A percentile compares a stretch with the other conserved stretches of the same genome.
phyloP scores from a whole-genome alignment of 2,888 invertebrate species.

The Cryptocephalus moraei region DNA sequence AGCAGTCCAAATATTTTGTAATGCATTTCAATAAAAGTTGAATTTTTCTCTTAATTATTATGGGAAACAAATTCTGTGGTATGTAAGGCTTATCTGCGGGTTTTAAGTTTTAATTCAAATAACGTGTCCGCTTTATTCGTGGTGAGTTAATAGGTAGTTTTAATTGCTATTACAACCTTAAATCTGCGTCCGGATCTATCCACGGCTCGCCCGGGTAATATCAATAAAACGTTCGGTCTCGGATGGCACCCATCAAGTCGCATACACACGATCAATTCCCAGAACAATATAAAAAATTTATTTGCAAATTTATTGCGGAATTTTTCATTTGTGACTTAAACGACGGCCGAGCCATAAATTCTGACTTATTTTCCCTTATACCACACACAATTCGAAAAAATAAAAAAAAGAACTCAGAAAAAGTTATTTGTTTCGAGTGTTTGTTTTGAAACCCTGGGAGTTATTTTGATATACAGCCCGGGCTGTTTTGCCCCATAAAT shows the following conservation, averaged over 20 bases:
- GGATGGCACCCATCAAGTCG: not conserved
- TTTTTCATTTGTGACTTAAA: constrained; percentile 11
- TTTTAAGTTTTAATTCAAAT: too few species aligned
- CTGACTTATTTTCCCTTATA: constrained; percentile 7
- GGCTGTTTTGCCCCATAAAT: constrained; percentile 13
- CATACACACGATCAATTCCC: not conserved
- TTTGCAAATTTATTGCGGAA: constrained; percentile 12
- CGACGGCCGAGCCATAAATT: constrained; percentile 9
- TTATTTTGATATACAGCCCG: constrained; percentile 11
- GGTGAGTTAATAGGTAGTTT: too few species aligned
- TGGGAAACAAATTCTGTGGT: too few species aligned
- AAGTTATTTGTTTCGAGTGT: constrained; percentile 6
- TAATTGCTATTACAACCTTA: too few species aligned
- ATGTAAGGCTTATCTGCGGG: too few species aligned
- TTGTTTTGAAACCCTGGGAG: constrained; percentile 12
- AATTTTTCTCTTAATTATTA: too few species aligned
- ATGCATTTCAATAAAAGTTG: too few species aligned
- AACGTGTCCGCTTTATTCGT: too few species aligned
- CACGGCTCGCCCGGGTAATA: too few species aligned
- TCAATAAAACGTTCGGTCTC: not conserved
- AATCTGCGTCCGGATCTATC: too few species aligned
- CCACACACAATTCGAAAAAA: constrained; percentile 5
- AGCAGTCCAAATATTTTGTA: too few species aligned
- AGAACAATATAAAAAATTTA: constrained; percentile 11
- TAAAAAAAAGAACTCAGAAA: not conserved